Evolutionary conservation across 2,888 invertebrate species (phyloP).

Genomic region (Willowsia nigromaculata): DNA sequence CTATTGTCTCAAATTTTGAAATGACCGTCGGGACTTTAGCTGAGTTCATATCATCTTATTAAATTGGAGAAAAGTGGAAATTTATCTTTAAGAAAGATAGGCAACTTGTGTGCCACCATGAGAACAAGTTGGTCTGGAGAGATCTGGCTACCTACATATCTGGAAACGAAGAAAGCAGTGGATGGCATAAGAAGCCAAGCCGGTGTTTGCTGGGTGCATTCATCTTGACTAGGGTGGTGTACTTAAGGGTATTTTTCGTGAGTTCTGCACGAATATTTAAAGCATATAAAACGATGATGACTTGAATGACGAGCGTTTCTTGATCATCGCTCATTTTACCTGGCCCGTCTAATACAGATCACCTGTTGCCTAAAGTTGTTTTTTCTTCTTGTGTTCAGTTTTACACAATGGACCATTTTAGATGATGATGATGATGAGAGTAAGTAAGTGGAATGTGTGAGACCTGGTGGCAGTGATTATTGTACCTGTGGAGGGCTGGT

Average conservation of each 20-base stretch:
- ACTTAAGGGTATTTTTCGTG: conserved; percentile 30
- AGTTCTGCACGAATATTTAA: conserved; percentile 51
- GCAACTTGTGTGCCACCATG: neutral
- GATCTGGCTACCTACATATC: neutral
- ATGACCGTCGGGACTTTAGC: conserved; percentile 59
- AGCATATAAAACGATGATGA: conserved; percentile 17
- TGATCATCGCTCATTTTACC: conserved; percentile 13
- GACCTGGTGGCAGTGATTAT: conserved; percentile 73
- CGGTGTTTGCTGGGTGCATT: neutral
- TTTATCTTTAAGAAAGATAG: neutral
- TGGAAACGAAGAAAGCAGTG: neutral
- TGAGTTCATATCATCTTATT: conserved; percentile 26
- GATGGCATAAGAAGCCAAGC: too few relatives aligned
- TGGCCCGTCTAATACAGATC: conserved; percentile 64
- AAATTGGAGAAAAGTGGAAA: conserved; percentile 8
- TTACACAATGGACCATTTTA: conserved; percentile 54
- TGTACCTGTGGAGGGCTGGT: conserved; percentile 65
- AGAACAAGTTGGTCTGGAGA: neutral
- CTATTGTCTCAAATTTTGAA: conserved; percentile 19
- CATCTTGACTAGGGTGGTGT: neutral
- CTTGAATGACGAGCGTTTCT: conserved; percentile 3
- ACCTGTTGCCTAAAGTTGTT: conserved; percentile 67
- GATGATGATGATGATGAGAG: conserved; percentile 68
- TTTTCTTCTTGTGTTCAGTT: conserved; percentile 17
- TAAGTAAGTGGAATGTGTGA: conserved; percentile 73